Conservation (phyloP, 2,113 vertebrate species). For the Lepisosteus osseus region DNA sequence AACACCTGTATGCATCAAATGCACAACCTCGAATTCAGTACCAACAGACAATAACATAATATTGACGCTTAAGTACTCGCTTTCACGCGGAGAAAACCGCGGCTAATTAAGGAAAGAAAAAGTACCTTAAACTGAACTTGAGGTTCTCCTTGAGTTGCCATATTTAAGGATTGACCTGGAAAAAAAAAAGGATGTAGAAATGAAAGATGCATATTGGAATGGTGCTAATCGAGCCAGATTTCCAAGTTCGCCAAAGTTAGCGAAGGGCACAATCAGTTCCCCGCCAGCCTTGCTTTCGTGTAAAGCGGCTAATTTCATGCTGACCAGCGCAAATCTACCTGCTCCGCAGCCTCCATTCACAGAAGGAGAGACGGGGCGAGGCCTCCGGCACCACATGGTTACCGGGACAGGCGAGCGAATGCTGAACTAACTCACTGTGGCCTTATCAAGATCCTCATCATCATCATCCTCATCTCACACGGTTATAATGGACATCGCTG, state of each 20-base stretch:
- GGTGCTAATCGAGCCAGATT: no score
- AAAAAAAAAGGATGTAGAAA: background rate
- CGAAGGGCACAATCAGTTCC: background rate
- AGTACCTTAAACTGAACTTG: slow-evolving; percentile 79
- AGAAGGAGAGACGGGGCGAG: background rate
- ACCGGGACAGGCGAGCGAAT: background rate
- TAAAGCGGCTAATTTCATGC: background rate
- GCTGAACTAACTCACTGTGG: no score
- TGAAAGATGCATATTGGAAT: background rate
- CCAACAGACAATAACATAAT: no score
- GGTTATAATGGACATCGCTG: no score
- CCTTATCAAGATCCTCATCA: no score
- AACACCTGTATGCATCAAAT: background rate
- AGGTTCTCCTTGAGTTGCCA: slow-evolving; percentile 74
- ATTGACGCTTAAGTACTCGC: no score
- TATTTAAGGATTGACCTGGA: slow-evolving; percentile 32
- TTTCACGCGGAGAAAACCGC: background rate
- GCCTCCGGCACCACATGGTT: background rate
- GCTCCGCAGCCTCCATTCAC: background rate
- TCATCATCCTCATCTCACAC: no score
- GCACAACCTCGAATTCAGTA: no score
- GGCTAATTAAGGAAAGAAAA: background rate
- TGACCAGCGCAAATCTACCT: background rate
- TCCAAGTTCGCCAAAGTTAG: no score
- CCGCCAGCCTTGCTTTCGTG: background rate